phyloP scores from a whole-genome alignment of 2,888 invertebrate genomes.

The Eupithecia pulchellata region DNA sequence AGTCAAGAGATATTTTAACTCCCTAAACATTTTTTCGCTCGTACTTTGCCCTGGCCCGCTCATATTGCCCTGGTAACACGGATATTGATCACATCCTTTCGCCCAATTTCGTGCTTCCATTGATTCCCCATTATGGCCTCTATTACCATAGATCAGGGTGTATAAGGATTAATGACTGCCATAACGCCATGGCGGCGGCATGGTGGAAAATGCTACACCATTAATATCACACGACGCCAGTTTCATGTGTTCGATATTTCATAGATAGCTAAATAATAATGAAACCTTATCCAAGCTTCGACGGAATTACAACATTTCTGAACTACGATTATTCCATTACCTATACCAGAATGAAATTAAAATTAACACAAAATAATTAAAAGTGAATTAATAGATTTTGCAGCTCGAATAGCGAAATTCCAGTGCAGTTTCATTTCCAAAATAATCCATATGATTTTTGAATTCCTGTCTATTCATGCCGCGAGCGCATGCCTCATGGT shows the following conservation, averaged over 20 bases:
- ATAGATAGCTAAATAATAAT: slow-evolving; percentile 11
- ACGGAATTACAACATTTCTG: neutral
- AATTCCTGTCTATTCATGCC: neutral
- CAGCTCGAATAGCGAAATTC: neutral
- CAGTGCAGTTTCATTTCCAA: neutral
- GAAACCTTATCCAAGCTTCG: neutral
- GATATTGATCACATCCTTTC: slow-evolving; percentile 32
- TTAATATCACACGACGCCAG: slow-evolving; percentile 37
- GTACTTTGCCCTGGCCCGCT: slow-evolving; percentile 6
- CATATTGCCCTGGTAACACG: slow-evolving; percentile 31
- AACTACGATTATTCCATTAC: neutral
- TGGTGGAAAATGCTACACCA: slow-evolving; percentile 34
- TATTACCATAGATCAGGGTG: slow-evolving; percentile 24
- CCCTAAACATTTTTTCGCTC: neutral
- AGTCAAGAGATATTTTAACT: neutral
- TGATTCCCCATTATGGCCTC: slow-evolving; percentile 31
- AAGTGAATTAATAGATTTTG: neutral
- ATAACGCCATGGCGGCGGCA: slow-evolving; percentile 32
- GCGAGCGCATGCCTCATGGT: neutral
- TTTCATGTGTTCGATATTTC: slow-evolving; percentile 33
- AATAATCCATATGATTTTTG: neutral
- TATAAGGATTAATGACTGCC: slow-evolving; percentile 37
- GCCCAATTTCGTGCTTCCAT: slow-evolving; percentile 30
- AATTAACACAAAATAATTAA: neutral
- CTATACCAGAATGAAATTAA: neutral